Conservation (phyloP, 2,888 invertebrate species). For the Eremobia ochroleuca region DNA sequence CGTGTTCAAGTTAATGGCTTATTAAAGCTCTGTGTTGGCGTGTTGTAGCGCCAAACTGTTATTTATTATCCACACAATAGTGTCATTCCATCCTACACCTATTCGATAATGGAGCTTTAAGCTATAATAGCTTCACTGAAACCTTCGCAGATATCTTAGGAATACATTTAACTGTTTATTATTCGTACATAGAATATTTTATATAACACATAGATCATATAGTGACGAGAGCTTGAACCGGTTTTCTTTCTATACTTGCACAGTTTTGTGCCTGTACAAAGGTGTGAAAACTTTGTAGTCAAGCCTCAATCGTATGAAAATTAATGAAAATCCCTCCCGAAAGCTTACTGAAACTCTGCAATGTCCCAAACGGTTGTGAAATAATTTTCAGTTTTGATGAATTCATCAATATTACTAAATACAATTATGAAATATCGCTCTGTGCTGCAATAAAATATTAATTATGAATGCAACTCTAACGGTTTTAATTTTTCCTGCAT, state of each 20-base stretch:
- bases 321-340: background rate
- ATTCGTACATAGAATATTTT: too few relatives aligned
- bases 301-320: background rate
- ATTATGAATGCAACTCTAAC: background rate
- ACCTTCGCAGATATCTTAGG: background rate
- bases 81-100: constrained; percentile 24
- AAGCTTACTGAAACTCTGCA: background rate
- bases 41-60: background rate
- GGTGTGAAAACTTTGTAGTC: background rate
- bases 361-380: background rate
- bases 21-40: constrained; percentile 8
- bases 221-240: background rate
- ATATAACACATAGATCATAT: background rate
- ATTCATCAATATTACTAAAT: background rate
- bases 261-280: background rate
- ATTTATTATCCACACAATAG: constrained; percentile 13
- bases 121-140: background rate
- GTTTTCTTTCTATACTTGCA: background rate
- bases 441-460: background rate
- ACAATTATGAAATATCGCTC: background rate
- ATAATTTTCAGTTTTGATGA: background rate
- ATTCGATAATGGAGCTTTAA: constrained; percentile 11
- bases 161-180: background rate
- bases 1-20: background rate
- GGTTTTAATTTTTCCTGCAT: background rate